Conservation (phyloP, 2,888 invertebrate genomes). For the Drosophila atroscutellata region DNA sequence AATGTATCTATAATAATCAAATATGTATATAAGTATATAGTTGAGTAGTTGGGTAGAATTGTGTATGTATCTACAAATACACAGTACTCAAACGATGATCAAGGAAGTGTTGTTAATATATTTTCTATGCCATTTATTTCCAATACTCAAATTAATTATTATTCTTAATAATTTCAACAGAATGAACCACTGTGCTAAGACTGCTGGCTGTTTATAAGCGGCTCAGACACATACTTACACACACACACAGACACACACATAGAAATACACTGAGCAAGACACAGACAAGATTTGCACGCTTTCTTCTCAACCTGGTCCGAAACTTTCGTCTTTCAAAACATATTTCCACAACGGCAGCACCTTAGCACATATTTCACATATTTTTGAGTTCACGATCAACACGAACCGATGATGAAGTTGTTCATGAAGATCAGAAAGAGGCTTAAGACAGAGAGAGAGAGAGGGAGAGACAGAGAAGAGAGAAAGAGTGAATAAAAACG, state of each 20-base stretch:
- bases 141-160: not conserved
- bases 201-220: slow-evolving; percentile 10
- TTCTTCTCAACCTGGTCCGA: slow-evolving; percentile 62
- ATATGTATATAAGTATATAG: not conserved
- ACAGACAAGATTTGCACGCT: slow-evolving; percentile 68
- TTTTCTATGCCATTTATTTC: not conserved
- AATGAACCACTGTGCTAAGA: slow-evolving; percentile 25
- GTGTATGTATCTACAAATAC: not conserved
- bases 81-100: not conserved
- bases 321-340: slow-evolving; percentile 54
- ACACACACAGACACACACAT: not conserved
- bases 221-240: not conserved
- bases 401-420: slow-evolving; percentile 26
- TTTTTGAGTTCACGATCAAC: slow-evolving; percentile 71
- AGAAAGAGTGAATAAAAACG: slow-evolving; percentile 4
- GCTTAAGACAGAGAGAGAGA: slow-evolving; percentile 10
- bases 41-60: no score
- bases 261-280: slow-evolving; percentile 1
- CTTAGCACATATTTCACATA: slow-evolving; percentile 72
- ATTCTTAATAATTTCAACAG: not conserved
- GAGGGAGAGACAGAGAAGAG: not conserved
- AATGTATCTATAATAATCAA: not conserved
- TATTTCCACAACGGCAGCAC: slow-evolving; percentile 52
- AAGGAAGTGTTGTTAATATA: not conserved
- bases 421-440: not conserved